Evolutionary conservation across 2,888 invertebrate genomes (phyloP).

Genomic region (Melanotus villosus): DNA sequence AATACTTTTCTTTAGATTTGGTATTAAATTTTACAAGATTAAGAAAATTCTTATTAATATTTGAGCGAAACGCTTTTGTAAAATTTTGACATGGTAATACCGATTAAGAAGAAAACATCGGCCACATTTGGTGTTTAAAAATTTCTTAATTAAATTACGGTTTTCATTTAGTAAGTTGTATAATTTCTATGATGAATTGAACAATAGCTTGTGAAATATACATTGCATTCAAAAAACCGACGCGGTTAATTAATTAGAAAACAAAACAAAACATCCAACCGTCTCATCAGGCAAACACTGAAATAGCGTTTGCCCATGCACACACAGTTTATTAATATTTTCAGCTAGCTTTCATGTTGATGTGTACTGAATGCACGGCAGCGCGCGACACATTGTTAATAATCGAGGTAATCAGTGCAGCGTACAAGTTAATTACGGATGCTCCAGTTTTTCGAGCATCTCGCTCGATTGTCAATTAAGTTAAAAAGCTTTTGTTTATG

Average conservation of each 20-base stretch:
- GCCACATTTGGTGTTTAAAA: no score
- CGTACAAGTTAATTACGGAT: conserved; percentile 43
- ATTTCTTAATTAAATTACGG: no score
- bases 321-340: conserved; percentile 18
- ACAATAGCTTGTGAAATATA: not conserved
- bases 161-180: no score
- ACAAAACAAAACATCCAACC: conserved; percentile 8
- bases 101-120: no score
- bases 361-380: conserved; percentile 27
- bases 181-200: no score
- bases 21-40: no score
- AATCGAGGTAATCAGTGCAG: conserved; percentile 43
- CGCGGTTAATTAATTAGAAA: conserved; percentile 21
- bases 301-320: conserved; percentile 12
- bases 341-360: conserved; percentile 22
- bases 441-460: conserved; percentile 39
- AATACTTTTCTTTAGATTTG: no score
- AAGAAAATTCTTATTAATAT: no score
- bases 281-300: conserved; percentile 4
- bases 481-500: conserved; percentile 43
- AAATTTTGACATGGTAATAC: no score
- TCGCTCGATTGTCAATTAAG: conserved; percentile 44
- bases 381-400: conserved; percentile 41
- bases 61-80: no score
- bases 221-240: conserved; percentile 4